phyloP scores from a whole-genome alignment of 2,113 vertebrate genomes.

The Actenoides hombroni region DNA sequence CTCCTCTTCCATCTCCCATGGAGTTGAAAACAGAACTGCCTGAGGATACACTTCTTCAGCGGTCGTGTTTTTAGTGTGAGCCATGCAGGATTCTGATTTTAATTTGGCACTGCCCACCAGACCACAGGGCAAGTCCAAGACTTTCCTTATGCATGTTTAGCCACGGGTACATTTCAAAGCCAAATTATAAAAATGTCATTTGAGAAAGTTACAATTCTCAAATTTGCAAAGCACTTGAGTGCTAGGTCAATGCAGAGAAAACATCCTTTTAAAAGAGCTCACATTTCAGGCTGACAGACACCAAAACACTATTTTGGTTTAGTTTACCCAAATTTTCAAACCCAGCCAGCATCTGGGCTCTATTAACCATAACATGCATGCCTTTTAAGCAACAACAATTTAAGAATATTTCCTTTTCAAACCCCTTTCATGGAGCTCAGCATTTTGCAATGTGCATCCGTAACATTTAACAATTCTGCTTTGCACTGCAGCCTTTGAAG shows the following conservation, averaged over 20 bases:
- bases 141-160: not conserved
- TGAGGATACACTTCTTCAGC: not conserved
- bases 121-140: constrained; percentile 24
- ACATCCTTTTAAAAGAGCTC: constrained; percentile 67
- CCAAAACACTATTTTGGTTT: constrained; percentile 70
- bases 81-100: constrained; percentile 31
- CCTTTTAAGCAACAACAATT: constrained; percentile 62
- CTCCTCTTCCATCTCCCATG: constrained; percentile 31
- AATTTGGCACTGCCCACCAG: constrained; percentile 33
- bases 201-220: constrained; percentile 31
- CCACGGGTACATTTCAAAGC: not conserved
- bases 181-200: constrained; percentile 48
- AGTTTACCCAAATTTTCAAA: constrained; percentile 67
- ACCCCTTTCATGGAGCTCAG: constrained; percentile 48
- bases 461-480: constrained; percentile 19
- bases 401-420: constrained; percentile 68
- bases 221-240: constrained; percentile 64
- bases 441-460: constrained; percentile 51
- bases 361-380: constrained; percentile 66
- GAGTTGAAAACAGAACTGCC: constrained; percentile 38
- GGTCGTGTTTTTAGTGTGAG: not conserved
- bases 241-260: constrained; percentile 5
- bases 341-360: constrained; percentile 70
- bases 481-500: constrained; percentile 43
- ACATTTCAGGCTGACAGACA: constrained; percentile 69